Conservation (phyloP, 2,888 invertebrate species). For the Dynastes hyllus region DNA sequence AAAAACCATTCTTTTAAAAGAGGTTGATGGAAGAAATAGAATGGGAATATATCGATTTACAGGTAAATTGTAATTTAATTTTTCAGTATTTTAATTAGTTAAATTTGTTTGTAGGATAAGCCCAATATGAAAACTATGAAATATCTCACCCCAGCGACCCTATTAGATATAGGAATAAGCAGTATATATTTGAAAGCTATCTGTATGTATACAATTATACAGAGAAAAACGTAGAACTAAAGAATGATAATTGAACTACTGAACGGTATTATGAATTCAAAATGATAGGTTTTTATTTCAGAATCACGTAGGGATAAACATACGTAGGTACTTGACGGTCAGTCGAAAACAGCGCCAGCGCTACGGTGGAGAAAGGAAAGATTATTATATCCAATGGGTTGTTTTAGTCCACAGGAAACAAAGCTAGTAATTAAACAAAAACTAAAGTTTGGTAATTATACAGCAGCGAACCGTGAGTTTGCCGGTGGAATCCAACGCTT, state of each 20-base stretch:
- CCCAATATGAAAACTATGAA: too few species aligned
- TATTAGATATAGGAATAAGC: too few species aligned
- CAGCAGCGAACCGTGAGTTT: slow-evolving; percentile 46
- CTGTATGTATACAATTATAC: neutral
- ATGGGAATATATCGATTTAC: too few species aligned
- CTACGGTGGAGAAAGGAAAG: slow-evolving; percentile 30
- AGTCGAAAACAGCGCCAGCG: neutral
- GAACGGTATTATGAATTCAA: slow-evolving; percentile 12
- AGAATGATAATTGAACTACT: slow-evolving; percentile 19
- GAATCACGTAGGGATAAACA: neutral
- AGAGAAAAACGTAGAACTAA: neutral
- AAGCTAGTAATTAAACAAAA: slow-evolving; percentile 52
- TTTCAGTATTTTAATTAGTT: too few species aligned
- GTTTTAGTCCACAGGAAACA: slow-evolving; percentile 49
- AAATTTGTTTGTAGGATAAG: too few species aligned
- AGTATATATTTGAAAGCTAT: too few species aligned
- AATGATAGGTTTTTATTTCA: slow-evolving; percentile 20
- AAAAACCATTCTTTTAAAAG: too few species aligned
- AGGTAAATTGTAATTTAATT: too few species aligned
- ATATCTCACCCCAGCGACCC: too few species aligned
- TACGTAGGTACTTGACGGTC: slow-evolving; percentile 19
- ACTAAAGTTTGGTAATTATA: slow-evolving; percentile 52
- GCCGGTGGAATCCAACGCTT: slow-evolving; percentile 47
- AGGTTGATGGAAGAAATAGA: too few species aligned
- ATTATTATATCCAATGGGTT: slow-evolving; percentile 52